Conservation (phyloP, 2,797 vertebrate genomes). For the Percopsis omiscomaycus region DNA sequence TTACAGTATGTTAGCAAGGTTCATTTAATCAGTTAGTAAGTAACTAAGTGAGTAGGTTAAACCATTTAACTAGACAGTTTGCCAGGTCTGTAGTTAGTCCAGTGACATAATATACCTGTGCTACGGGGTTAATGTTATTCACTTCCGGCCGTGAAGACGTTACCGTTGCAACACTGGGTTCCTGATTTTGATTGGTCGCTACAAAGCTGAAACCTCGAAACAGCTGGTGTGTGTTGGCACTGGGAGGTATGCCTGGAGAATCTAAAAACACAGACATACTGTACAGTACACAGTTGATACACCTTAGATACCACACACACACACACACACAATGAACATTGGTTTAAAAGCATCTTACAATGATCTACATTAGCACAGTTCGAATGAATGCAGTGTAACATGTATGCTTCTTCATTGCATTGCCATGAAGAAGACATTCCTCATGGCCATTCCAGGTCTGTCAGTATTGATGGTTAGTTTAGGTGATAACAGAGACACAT, state of each 20-base stretch:
- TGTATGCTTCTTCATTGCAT: too few species aligned
- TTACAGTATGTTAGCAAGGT: too few species aligned
- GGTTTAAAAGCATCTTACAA: not conserved
- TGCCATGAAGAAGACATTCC: not conserved
- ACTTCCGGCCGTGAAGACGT: constrained; percentile 56
- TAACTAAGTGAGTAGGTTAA: not conserved
- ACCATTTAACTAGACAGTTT: not conserved
- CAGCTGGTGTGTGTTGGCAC: constrained; percentile 92
- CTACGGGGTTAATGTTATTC: constrained; percentile 83
- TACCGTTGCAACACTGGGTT: constrained; percentile 64
- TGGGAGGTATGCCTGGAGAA: constrained; percentile 93
- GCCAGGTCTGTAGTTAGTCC: not conserved
- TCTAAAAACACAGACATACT: constrained; percentile 72
- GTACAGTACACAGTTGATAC: constrained; percentile 4
- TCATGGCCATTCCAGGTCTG: not conserved
- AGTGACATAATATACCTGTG: constrained; percentile 80
- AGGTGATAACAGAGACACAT: too few species aligned
- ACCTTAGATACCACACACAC: constrained; percentile 9
- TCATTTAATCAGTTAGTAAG: not conserved
- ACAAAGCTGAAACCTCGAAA: constrained; percentile 97
- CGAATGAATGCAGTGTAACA: too few species aligned
- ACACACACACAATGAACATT: constrained; percentile 17
- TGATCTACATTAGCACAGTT: too few species aligned
- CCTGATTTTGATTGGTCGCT: constrained; percentile 87
- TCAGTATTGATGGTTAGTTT: not conserved